Evolutionary conservation across 1,140 invertebrate genomes (phyloP).

Genomic region (Apocrypta bakeri): DNA sequence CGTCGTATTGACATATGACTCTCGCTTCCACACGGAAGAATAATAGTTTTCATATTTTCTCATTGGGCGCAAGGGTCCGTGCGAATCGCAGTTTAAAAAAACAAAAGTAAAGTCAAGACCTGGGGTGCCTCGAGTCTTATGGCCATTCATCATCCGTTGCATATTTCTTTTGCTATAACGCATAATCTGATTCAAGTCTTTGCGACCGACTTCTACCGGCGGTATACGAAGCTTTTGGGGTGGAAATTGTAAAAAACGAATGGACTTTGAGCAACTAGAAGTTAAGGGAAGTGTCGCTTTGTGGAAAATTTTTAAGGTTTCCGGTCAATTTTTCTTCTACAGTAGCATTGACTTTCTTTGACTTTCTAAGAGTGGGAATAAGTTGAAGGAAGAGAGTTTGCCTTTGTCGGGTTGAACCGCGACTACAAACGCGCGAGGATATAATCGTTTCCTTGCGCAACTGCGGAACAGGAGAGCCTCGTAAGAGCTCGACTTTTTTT

Average conservation of each 20-base stretch:
- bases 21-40: background rate
- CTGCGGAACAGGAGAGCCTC: background rate
- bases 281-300: background rate
- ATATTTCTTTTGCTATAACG: no score
- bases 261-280: constrained; percentile 1
- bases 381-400: background rate
- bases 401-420: background rate
- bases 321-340: constrained; percentile 25
- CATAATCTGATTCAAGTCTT: no score
- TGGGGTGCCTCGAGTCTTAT: no score
- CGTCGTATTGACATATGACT: constrained; percentile 25
- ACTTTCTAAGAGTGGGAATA: constrained; percentile 2
- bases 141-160: no score
- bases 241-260: no score
- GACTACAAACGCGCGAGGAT: background rate
- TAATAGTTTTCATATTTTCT: constrained; percentile 36
- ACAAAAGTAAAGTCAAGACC: no score
- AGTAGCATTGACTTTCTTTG: background rate
- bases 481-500: background rate
- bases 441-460: constrained; percentile 20
- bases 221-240: no score
- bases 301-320: constrained; percentile 8
- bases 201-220: no score
- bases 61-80: background rate
- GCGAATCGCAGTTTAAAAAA: background rate